Percentiles rank a stretch among this genome's conserved stretches.
Conservation (phyloP, 2,113 vertebrate genomes). For the Thermophis baileyi region DNA sequence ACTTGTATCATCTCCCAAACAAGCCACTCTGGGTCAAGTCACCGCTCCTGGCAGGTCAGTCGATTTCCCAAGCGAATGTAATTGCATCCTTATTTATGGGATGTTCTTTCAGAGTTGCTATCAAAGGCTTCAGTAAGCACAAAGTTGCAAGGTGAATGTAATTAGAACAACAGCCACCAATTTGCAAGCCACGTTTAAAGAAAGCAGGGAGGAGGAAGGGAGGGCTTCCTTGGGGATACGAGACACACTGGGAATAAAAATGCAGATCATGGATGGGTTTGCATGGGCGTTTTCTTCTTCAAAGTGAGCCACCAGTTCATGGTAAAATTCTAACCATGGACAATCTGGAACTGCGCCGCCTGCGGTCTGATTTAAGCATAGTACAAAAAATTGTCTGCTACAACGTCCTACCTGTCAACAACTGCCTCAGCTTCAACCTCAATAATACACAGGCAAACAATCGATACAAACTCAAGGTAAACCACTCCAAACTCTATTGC, state of each 20-base stretch:
- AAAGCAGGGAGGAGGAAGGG: neutral
- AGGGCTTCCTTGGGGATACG: no score
- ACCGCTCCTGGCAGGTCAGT: neutral
- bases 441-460: no score
- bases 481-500: no score
- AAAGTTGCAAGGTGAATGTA: neutral
- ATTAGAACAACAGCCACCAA: neutral
- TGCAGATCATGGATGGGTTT: neutral
- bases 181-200: neutral
- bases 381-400: no score
- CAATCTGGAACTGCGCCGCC: no score
- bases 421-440: no score
- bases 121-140: neutral
- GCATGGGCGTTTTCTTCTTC: neutral
- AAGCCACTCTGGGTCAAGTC: neutral
- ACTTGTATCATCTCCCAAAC: accelerated
- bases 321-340: neutral
- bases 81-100: neutral
- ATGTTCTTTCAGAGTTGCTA: neutral
- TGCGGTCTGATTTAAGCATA: no score
- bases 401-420: no score
- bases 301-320: neutral
- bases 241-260: neutral
- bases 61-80: accelerated
- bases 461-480: no score